Evolutionary conservation across 1,140 invertebrate species (phyloP), one percentile per base, ranked within the genome.

Genomic region (Papilio helenus): DNA sequence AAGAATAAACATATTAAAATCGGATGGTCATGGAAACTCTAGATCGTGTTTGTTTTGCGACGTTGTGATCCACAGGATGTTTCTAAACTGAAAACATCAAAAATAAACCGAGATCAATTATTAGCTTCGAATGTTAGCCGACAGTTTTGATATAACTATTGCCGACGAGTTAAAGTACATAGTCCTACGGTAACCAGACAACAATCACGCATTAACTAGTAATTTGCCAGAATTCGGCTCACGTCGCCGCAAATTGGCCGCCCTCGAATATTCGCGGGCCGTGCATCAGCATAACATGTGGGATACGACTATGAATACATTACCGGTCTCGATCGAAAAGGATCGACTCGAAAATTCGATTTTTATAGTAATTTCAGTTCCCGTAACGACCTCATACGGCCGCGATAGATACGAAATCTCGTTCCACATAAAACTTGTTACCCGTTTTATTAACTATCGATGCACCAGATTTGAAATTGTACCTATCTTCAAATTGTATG

Each of bases 241-340:
- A 90, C 87, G 89, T 87, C 74, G 74, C 82, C 84, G 82, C 86
- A 90, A 90, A 90, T 90, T 90, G 87, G 83, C 81, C 83, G 82
- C 86, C 82, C 85, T 84, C 85, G 81, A 85, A 87, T 87, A 83
- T 88, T 86, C 82, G 82, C 80, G 77, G 77, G 65, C 80, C 86
- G 85, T 86, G 86, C 89, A 85, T 79, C 71, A 80, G 86, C 88
- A 87, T 88, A 87, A 89, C 88, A 85, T 85, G 87, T 80, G 84
- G 83, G 83, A 83, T 85, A 88, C 84, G 84, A 82, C 83, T 84
- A 87, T 90, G 88, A 90, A 90, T 92, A 90, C 83, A 90, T 90
- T 90, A 88, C 82, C 80, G 81, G 79, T 78, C 72, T 83, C 81
- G 80, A 87, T 85, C 83, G 83, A 85, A 87, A 87, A 86, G 85